phyloP scores from a whole-genome alignment of 2,113 vertebrate genomes.

The Puma concolor region DNA sequence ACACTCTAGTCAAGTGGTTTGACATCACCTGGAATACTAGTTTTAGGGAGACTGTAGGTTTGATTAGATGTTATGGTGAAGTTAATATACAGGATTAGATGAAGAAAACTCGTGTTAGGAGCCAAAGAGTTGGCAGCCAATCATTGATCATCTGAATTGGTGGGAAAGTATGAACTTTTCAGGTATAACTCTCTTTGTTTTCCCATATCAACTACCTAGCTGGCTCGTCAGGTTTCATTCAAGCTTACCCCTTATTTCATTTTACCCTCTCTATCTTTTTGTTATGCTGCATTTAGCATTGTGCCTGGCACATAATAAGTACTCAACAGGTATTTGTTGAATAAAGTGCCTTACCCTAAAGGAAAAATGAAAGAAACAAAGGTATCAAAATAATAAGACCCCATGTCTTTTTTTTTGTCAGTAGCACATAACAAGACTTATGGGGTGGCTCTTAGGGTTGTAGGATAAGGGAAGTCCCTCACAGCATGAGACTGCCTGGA shows the following conservation, averaged over 20 bases:
- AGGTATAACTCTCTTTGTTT: background rate
- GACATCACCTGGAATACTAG: background rate
- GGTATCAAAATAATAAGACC: background rate
- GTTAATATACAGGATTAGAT: background rate
- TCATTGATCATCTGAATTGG: background rate
- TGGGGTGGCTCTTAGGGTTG: background rate
- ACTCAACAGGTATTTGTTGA: conserved; percentile 4
- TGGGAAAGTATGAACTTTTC: background rate
- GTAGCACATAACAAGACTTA: background rate
- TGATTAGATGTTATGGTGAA: background rate
- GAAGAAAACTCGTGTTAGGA: background rate
- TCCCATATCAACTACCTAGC: background rate
- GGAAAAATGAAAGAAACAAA: conserved; percentile 22
- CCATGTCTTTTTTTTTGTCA: background rate
- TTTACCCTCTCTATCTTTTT: background rate
- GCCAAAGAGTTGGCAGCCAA: background rate
- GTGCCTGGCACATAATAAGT: background rate
- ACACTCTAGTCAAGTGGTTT: background rate
- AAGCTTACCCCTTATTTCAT: background rate
- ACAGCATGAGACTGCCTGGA: background rate
- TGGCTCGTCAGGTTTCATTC: background rate
- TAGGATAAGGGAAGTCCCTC: background rate
- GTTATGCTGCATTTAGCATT: background rate
- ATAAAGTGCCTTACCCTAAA: background rate
- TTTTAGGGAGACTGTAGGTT: background rate